Conservation (phyloP, 2,113 vertebrate species). For the Psephotus haematonotus region DNA sequence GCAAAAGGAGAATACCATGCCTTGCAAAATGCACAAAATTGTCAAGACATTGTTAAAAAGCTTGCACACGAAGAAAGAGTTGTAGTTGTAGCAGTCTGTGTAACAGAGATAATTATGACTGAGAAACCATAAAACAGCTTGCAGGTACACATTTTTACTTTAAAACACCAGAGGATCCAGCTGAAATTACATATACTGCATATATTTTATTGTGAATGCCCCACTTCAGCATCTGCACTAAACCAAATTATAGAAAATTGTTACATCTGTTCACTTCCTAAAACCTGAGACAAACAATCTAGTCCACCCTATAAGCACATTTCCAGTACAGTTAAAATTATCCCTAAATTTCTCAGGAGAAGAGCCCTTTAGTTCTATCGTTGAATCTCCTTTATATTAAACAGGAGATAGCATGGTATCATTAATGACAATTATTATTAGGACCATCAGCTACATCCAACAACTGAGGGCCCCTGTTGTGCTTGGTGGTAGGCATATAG, state of each 20-base stretch:
- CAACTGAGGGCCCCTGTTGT: neutral
- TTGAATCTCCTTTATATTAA: neutral
- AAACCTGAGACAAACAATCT: slow-evolving; percentile 70
- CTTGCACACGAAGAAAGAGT: slow-evolving; percentile 63
- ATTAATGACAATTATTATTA: neutral
- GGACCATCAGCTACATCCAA: neutral
- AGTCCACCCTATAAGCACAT: slow-evolving; percentile 38
- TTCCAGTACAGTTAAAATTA: slow-evolving; percentile 50
- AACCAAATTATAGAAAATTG: slow-evolving; percentile 77
- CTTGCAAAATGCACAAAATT: slow-evolving; percentile 69
- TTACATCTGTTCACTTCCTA: slow-evolving; percentile 79
- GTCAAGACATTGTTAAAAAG: slow-evolving; percentile 73
- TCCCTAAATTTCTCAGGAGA: neutral
- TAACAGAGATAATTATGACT: slow-evolving; percentile 80
- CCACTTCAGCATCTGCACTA: slow-evolving; percentile 78
- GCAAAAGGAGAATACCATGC: slow-evolving; percentile 41
- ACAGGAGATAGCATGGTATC: neutral
- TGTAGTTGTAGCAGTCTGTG: slow-evolving; percentile 76
- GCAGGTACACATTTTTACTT: slow-evolving; percentile 84
- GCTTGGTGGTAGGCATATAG: neutral
- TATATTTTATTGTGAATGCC: slow-evolving; percentile 79
- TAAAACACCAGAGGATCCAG: slow-evolving; percentile 77
- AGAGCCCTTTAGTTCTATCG: neutral
- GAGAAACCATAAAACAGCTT: slow-evolving; percentile 81
- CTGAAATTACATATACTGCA: slow-evolving; percentile 77